Conservation (phyloP, 2,888 invertebrate genomes). For the Troides helena region DNA sequence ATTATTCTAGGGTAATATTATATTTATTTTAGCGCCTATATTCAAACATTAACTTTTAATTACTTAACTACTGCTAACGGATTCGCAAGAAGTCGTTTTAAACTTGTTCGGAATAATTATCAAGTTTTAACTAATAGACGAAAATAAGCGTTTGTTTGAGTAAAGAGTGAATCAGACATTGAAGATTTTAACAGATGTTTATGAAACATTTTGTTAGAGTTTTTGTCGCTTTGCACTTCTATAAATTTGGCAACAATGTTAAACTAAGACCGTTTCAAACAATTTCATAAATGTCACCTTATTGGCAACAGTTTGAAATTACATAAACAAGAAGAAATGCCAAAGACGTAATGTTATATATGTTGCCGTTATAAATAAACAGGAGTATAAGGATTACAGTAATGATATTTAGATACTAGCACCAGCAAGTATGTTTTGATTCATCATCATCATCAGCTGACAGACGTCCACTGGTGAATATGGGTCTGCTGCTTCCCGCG, state of each 20-base stretch:
- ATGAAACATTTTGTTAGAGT: neutral
- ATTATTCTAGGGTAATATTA: too few species aligned
- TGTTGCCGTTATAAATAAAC: neutral
- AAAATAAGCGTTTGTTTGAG: conserved; percentile 10
- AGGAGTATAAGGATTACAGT: neutral
- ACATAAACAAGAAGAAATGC: conserved; percentile 19
- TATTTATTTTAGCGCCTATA: neutral
- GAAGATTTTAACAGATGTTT: too few species aligned
- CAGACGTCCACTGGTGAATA: too few species aligned
- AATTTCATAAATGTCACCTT: conserved; percentile 23
- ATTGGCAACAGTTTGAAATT: conserved; percentile 18
- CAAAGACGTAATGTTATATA: neutral
- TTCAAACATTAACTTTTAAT: conserved; percentile 8
- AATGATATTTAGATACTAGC: too few species aligned
- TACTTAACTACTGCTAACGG: conserved; percentile 3
- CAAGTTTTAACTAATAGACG: conserved; percentile 21
- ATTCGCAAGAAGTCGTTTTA: conserved; percentile 1
- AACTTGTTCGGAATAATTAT: conserved; percentile 13
- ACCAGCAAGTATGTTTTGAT: too few species aligned
- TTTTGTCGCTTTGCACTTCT: neutral
- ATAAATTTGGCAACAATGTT: conserved; percentile 10
- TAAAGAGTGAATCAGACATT: neutral
- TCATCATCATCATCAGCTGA: too few species aligned
- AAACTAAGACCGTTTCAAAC: conserved; percentile 7
- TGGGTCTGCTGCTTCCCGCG: too few species aligned